Conservation (phyloP, 2,888 invertebrate species). For the Lamproptera curius region DNA sequence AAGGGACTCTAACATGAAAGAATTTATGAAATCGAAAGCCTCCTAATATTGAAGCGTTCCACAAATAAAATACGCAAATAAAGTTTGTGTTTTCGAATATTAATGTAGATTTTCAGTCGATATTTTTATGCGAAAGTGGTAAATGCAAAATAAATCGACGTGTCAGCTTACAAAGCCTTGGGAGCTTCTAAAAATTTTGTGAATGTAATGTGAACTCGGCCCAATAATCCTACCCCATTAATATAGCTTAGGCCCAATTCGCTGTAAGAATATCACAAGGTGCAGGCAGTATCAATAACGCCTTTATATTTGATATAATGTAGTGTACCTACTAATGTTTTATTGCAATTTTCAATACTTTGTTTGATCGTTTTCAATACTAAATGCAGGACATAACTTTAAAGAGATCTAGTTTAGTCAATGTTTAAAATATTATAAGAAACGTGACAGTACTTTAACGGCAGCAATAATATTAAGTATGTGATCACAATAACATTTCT, state of each 20-base stretch:
- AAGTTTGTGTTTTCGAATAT: too few species aligned
- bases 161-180: slow-evolving; percentile 49
- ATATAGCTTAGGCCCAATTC: slow-evolving; percentile 5
- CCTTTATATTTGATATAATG: background rate
- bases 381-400: background rate
- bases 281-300: background rate
- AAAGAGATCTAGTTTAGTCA: background rate
- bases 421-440: background rate
- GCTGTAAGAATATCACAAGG: background rate
- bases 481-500: too few species aligned
- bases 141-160: slow-evolving; percentile 37
- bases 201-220: slow-evolving; percentile 20
- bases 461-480: too few species aligned
- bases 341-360: background rate
- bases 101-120: too few species aligned
- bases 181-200: slow-evolving; percentile 29
- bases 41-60: too few species aligned
- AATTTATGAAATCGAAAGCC: too few species aligned
- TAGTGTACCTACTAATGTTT: background rate
- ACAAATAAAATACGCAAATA: too few species aligned
- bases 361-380: background rate
- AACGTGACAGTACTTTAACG: background rate
- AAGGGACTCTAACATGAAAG: too few species aligned
- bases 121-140: slow-evolving; percentile 27
- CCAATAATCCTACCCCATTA: slow-evolving; percentile 11